Percentiles rank a stretch among this genome's conserved stretches.
Conservation (phyloP, 2,797 vertebrate genomes). For the Helicolenus hilgendorfi region DNA sequence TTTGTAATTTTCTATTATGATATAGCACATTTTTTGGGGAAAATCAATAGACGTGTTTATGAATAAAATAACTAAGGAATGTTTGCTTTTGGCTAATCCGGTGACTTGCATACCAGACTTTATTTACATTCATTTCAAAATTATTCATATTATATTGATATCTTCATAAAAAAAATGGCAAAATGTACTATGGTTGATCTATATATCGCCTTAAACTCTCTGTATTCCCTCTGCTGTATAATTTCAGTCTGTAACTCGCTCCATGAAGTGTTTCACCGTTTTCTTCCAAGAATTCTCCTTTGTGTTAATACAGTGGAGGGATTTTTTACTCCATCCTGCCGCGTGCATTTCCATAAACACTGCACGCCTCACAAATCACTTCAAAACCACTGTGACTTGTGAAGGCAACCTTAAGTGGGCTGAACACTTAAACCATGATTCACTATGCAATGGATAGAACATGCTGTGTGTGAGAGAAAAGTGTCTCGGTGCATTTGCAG, state of each 20-base stretch:
- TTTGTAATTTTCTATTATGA: background rate
- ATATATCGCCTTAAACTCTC: background rate
- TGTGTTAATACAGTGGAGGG: conserved; percentile 82
- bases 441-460: conserved; percentile 81
- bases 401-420: conserved; percentile 88
- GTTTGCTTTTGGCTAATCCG: background rate
- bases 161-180: too few species aligned
- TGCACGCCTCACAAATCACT: conserved; percentile 90
- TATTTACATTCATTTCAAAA: background rate
- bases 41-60: background rate
- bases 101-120: background rate
- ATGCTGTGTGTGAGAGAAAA: conserved; percentile 68
- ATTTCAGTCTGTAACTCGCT: conserved; percentile 25
- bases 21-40: background rate
- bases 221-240: conserved; percentile 15
- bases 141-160: background rate
- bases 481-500: conserved; percentile 71
- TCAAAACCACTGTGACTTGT: conserved; percentile 88
- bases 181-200: background rate
- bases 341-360: conserved; percentile 91
- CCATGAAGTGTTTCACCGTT: conserved; percentile 46
- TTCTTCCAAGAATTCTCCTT: conserved; percentile 47
- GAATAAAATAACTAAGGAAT: background rate
- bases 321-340: conserved; percentile 82
- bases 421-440: conserved; percentile 89